Evolutionary conservation across 2,888 invertebrate genomes (phyloP).

Genomic region (Lasiommata megera): DNA sequence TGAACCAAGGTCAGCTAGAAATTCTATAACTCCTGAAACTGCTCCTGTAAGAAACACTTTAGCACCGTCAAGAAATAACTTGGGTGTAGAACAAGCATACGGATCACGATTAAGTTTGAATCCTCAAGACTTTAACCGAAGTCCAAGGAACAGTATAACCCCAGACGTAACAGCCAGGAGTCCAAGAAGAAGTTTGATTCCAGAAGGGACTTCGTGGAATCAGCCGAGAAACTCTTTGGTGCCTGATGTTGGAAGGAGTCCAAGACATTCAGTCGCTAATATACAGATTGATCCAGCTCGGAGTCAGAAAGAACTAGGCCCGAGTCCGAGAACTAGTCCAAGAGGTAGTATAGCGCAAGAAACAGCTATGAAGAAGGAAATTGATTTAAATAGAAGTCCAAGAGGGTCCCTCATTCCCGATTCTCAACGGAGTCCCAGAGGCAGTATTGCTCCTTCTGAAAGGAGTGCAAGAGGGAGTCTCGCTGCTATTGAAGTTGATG

Average conservation of each 20-base stretch:
- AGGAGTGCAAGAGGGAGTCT: slow-evolving; percentile 70
- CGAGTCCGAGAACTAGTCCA: slow-evolving; percentile 80
- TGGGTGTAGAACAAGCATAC: slow-evolving; percentile 80
- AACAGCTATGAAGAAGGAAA: slow-evolving; percentile 67
- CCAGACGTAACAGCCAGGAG: slow-evolving; percentile 76
- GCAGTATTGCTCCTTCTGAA: slow-evolving; percentile 81
- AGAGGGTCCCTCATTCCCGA: slow-evolving; percentile 83
- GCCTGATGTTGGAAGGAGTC: slow-evolving; percentile 81
- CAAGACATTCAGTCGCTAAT: slow-evolving; percentile 80
- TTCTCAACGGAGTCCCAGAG: slow-evolving; percentile 82
- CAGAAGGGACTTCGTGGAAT: slow-evolving; percentile 78
- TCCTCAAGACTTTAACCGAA: slow-evolving; percentile 79
- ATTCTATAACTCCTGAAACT: slow-evolving; percentile 83
- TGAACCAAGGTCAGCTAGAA: slow-evolving; percentile 81
- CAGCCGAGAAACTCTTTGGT: slow-evolving; percentile 82
- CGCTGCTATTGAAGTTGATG: slow-evolving; percentile 60
- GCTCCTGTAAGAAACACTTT: slow-evolving; percentile 79
- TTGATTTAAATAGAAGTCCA: slow-evolving; percentile 73
- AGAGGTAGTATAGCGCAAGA: slow-evolving; percentile 80
- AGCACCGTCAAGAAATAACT: slow-evolving; percentile 81
- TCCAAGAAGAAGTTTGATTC: slow-evolving; percentile 82
- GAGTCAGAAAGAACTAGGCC: slow-evolving; percentile 71
- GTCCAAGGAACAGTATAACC: slow-evolving; percentile 74
- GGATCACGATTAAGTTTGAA: slow-evolving; percentile 81
- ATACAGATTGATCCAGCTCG: slow-evolving; percentile 71